Evolutionary conservation across 2,797 vertebrate species (phyloP), one percentile per base, ranked within the genome.

Genomic region (Sebastes matsubarae): DNA sequence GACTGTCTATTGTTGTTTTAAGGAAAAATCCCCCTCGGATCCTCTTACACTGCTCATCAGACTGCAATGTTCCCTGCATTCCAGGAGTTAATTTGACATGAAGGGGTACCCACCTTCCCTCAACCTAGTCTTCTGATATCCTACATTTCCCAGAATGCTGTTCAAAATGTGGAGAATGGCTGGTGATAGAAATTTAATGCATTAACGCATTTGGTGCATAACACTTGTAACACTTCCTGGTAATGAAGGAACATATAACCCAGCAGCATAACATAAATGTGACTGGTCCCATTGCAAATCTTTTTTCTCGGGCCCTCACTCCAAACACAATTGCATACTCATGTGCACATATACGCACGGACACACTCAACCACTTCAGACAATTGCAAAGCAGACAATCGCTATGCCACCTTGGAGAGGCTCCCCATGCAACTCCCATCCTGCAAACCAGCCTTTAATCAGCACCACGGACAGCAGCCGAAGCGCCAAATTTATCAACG

Each of bases 1-100:
- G 87, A 87, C 87, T 77, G 82, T 68, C 78, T 77, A 67, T 78
- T 91, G 88, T 86, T 91, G 80, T 84, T 91, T 73, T 83, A 83
- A 71, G 79, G 24, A 11, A 72, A 82, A 72, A 68, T 59, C 34
- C 68, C 60, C 79, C 61, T 77, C 20, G 58, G 68, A 64, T 87
- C 6, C 25, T 83, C 29, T 79, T 57, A 75, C 72, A 8, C 70
- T 70, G 50, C 72, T 88, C 84, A 88, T 90, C 88, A 72, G 81
- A 82, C 84, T 87, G 76, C 54, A 59, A 83, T 65, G 77, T 20
- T 66, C 50, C 5, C 46, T 27, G n/a, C 73, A 79, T 83, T 83
- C 79, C 81, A 36, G 3, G 0, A 25, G 50, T 65, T 83, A 5
- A 79, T 55, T 22, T 30, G 42, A 60, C 75, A 77, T 24, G 10